Conservation (phyloP, 2,888 invertebrate species). For the Apodemia duryi region DNA sequence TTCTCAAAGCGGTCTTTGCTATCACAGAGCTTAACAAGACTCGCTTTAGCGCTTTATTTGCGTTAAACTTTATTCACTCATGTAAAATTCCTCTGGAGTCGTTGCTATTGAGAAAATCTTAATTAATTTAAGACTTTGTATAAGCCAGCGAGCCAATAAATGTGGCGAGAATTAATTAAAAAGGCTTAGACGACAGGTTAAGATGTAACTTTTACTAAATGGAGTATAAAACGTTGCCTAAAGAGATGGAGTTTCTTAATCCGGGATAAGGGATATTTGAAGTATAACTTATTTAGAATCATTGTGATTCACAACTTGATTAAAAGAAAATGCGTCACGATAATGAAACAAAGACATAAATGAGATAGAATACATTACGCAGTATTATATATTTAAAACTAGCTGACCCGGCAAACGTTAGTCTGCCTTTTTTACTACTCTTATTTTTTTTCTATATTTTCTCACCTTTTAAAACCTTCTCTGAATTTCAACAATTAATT, state of each 20-base stretch:
- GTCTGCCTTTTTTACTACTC: too few species aligned
- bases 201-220: slow-evolving; percentile 18
- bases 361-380: too few species aligned
- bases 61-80: slow-evolving; percentile 12
- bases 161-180: slow-evolving; percentile 41
- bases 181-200: slow-evolving; percentile 29
- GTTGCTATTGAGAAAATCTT: slow-evolving; percentile 17
- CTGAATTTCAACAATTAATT: too few species aligned
- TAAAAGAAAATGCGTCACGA: too few species aligned
- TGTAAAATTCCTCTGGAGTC: slow-evolving; percentile 7
- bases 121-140: slow-evolving; percentile 28
- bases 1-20: background rate
- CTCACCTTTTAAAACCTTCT: too few species aligned
- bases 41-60: background rate
- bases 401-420: too few species aligned
- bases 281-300: too few species aligned
- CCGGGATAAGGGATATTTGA: too few species aligned
- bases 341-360: too few species aligned
- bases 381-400: too few species aligned
- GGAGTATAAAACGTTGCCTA: background rate
- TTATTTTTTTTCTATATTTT: too few species aligned
- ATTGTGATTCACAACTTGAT: too few species aligned
- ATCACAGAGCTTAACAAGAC: background rate
- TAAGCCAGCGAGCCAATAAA: slow-evolving; percentile 32
- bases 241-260: background rate